A percentile compares a stretch with the other conserved stretches of the same genome.
Conservation (phyloP, 2,113 vertebrate species). For the Campylomormyrus numenius region DNA sequence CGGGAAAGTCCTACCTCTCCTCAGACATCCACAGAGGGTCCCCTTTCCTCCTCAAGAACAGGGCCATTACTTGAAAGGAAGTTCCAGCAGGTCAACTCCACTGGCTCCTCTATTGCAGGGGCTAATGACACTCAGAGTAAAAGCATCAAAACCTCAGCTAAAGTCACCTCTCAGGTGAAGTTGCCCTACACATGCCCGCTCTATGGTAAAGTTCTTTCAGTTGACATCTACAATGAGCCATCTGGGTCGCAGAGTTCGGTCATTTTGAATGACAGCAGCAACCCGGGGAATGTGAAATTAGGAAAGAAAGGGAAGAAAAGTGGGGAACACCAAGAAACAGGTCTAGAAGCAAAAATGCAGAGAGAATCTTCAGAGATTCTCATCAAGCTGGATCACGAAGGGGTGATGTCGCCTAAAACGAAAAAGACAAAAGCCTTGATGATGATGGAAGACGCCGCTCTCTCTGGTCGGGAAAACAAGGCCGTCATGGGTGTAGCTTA, state of each 20-base stretch:
- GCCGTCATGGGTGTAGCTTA: conserved; percentile 57
- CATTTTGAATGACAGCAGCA: not conserved
- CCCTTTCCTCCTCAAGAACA: conserved; percentile 45
- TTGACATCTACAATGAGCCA: conserved; percentile 73
- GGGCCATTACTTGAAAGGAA: conserved; percentile 55
- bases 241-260: conserved; percentile 40
- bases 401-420: conserved; percentile 91
- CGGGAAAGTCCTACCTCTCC: conserved; percentile 51
- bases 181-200: conserved; percentile 62
- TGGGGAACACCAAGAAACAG: conserved; percentile 50
- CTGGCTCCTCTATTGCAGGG: conserved; percentile 44
- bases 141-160: conserved; percentile 56
- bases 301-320: conserved; percentile 62
- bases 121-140: conserved; percentile 66
- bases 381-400: conserved; percentile 93
- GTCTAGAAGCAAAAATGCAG: conserved; percentile 52
- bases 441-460: conserved; percentile 73
- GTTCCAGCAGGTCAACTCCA: conserved; percentile 30
- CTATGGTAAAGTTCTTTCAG: conserved; percentile 67
- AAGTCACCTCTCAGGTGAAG: conserved; percentile 55
- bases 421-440: conserved; percentile 96
- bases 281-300: conserved; percentile 54
- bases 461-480: conserved; percentile 63
- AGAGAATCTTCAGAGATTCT: conserved; percentile 63
- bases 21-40: conserved; percentile 52